Conservation (phyloP, 2,113 vertebrate species). For the Seriola quinqueradiata region DNA sequence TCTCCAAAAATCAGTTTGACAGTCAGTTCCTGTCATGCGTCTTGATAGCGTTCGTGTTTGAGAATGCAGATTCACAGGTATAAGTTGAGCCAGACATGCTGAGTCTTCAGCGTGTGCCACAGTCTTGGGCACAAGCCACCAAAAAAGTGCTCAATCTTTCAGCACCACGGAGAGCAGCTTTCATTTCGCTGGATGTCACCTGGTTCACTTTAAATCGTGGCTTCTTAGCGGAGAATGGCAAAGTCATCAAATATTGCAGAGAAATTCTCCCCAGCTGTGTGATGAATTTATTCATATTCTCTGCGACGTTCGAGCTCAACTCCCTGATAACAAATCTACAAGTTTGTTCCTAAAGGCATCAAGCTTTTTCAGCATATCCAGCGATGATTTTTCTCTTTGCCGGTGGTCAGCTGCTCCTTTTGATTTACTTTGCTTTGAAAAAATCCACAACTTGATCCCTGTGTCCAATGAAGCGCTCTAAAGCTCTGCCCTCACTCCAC, state of each 20-base stretch:
- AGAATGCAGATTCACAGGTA: neutral
- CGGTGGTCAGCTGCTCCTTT: neutral
- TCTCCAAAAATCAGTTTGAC: neutral
- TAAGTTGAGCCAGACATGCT: neutral
- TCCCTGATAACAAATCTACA: conserved; percentile 1
- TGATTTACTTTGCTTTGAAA: neutral
- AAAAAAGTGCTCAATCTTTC: conserved; percentile 8
- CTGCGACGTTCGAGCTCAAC: neutral
- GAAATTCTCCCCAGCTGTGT: conserved; percentile 8
- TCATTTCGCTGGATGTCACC: conserved; percentile 1
- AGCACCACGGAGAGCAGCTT: conserved; percentile 25
- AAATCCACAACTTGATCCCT: neutral
- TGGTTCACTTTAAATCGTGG: neutral
- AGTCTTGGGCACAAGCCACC: conserved; percentile 16
- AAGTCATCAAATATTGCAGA: conserved; percentile 19
- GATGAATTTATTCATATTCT: neutral
- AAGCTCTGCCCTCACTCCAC: neutral
- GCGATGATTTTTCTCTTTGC: neutral
- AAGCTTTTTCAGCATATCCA: conserved; percentile 2
- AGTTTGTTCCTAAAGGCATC: conserved; percentile 16
- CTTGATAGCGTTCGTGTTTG: neutral
- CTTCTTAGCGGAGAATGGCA: neutral
- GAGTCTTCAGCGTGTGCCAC: neutral
- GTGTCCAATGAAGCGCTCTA: neutral
- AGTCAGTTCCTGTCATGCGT: neutral